These are phyloP conservation scores for Neria commutata DNA, from an alignment of 2,888 invertebrate genomes.

Conservation along the genomic window DNA sequence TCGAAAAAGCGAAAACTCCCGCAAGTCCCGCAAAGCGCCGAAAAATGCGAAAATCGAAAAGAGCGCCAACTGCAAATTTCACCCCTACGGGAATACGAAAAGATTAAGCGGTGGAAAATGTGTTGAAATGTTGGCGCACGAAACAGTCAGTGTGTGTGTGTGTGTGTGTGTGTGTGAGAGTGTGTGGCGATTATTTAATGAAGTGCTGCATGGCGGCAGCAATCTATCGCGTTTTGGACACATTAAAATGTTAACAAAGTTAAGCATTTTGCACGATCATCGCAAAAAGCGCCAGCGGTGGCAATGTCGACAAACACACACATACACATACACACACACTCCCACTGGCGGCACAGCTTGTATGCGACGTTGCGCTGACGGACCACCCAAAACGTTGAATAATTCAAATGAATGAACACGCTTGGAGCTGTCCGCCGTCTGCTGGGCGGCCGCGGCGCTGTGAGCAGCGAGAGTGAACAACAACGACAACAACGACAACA, in stretches of 20 bases:
- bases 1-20: too few relatives aligned
- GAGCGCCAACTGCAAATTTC: slow-evolving; percentile 39
- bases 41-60: slow-evolving; percentile 31
- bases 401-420: slow-evolving; percentile 43
- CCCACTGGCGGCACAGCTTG: not conserved
- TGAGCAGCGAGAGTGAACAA: too few relatives aligned
- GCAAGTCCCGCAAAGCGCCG: slow-evolving; percentile 15
- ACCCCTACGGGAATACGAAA: slow-evolving; percentile 54
- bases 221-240: not conserved
- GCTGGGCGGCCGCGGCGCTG: too few relatives aligned
- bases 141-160: not conserved
- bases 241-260: not conserved
- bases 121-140: too few relatives aligned
- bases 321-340: not conserved
- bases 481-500: too few relatives aligned
- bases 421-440: too few relatives aligned
- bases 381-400: slow-evolving; percentile 28
- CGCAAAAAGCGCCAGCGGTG: too few relatives aligned
- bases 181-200: too few relatives aligned
- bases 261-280: too few relatives aligned
- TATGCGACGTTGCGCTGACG: not conserved
- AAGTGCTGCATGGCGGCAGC: slow-evolving; percentile 12
- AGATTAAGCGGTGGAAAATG: slow-evolving; percentile 28
- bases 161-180: too few relatives aligned
- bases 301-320: not conserved